A percentile compares a stretch with the other conserved stretches of the same genome.
Evolutionary conservation across 2,888 invertebrate species (phyloP).

Genomic region (Heteromurus nitidus): DNA sequence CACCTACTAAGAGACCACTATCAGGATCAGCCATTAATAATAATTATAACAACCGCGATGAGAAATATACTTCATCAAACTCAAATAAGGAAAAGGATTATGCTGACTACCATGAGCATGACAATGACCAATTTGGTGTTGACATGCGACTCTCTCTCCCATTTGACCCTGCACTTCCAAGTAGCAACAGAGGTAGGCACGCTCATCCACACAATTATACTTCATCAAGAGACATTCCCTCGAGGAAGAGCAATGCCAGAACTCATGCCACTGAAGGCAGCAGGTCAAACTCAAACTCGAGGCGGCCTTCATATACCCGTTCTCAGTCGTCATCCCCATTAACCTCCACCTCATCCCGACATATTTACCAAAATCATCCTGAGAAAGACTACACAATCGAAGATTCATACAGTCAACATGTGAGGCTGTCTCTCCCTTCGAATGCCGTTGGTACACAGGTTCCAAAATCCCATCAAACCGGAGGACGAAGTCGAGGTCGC

Average conservation of each 20-base stretch:
- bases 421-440: constrained; percentile 39
- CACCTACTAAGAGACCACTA: constrained; percentile 1
- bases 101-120: constrained; percentile 16
- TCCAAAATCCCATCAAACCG: constrained; percentile 26
- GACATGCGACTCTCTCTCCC: constrained; percentile 49
- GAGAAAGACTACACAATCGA: constrained; percentile 46
- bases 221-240: neutral
- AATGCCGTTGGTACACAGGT: constrained; percentile 20
- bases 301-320: neutral
- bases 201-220: constrained; percentile 28
- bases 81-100: too few relatives aligned
- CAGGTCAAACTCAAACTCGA: neutral
- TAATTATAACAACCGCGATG: constrained; percentile 25
- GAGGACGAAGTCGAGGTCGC: constrained; percentile 20
- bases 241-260: neutral
- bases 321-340: neutral
- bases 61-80: too few relatives aligned
- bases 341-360: constrained; percentile 5
- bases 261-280: neutral
- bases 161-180: constrained; percentile 39
- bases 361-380: constrained; percentile 7
- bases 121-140: constrained; percentile 13
- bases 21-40: constrained; percentile 9
- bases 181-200: constrained; percentile 19
- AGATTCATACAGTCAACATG: constrained; percentile 51